Conservation (phyloP, 2,888 invertebrate species). For the Troides helena region DNA sequence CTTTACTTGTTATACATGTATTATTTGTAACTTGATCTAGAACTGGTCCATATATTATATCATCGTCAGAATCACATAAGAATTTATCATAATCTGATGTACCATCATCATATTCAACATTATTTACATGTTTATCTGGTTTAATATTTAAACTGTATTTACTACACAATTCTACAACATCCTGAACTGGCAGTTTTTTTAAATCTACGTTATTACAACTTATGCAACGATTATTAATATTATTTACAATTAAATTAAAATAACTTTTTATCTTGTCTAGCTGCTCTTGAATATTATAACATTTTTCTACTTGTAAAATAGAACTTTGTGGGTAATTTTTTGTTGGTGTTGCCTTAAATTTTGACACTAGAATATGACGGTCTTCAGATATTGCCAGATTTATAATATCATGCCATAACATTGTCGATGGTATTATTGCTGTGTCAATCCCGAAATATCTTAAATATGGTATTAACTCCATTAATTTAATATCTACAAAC, state of each 20-base stretch:
- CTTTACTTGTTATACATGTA: constrained; percentile 73
- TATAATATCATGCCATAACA: constrained; percentile 68
- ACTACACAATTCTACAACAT: constrained; percentile 54
- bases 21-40: constrained; percentile 33
- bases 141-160: constrained; percentile 42
- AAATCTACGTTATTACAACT: constrained; percentile 74
- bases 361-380: constrained; percentile 54
- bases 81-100: constrained; percentile 56
- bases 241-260: constrained; percentile 82
- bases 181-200: constrained; percentile 48
- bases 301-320: constrained; percentile 79
- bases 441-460: constrained; percentile 80
- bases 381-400: constrained; percentile 65
- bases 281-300: constrained; percentile 79
- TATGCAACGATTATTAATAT: constrained; percentile 87
- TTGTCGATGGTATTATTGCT: constrained; percentile 81
- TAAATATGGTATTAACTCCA: constrained; percentile 56
- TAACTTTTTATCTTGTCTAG: constrained; percentile 82
- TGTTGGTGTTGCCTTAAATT: constrained; percentile 76
- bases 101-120: constrained; percentile 54
- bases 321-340: constrained; percentile 75
- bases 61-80: constrained; percentile 66
- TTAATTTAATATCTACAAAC: constrained; percentile 57
- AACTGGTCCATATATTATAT: constrained; percentile 45
- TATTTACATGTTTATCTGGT: constrained; percentile 38